Evolutionary conservation across 2,113 vertebrate genomes (phyloP), one percentile per base, ranked within the genome.

Genomic region (Brachyhypopomus gauderio): DNA sequence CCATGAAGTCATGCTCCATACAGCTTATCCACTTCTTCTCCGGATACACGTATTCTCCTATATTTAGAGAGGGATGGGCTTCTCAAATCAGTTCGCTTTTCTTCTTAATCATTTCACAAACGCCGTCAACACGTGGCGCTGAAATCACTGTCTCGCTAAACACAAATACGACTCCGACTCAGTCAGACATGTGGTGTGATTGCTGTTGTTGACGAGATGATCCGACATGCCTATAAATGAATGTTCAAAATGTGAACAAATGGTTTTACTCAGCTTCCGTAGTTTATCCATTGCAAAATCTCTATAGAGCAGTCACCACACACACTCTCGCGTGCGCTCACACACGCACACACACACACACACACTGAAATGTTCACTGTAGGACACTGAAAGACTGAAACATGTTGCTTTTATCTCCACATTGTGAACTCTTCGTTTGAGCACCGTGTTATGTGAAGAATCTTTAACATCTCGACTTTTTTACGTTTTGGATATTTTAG

Each of bases 231-330:
- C 14, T 38, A 19, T 41, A 11, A 4, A 19, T 70, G 34, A 38
- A 38, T 12, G n/a, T 41, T 38, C 34, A 38, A 69, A 38, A 23
- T 38, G 30, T 70, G 36, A 69, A 8, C 17, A 69, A 69, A 27
- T 30, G 66, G 66, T 4, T 5, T 14, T 67, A 0, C 34, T 14
- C 25, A 64, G 25, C 63, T 66, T 34, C 27, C 3, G 17, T 17
- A 30, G 70, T 14, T 52, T 72, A 58, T 73, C 11, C 1, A 11
- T 56, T 17, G 52, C 48, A 36, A 48, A 22, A n/a, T 25, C 17
- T 5, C 34, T 59, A 58, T 16, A 55, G 72, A 48, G 70, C 69
- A 58, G 63, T 36, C 12, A 67, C 30, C 73, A 63, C 14, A 75
- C 25, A 41, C 34, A 38, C 34, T 22, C 69, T 16, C 11, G 25